These are phyloP conservation scores for Bubo bubo DNA, from an alignment of 2,113 vertebrate genomes.

Conservation along the genomic window DNA sequence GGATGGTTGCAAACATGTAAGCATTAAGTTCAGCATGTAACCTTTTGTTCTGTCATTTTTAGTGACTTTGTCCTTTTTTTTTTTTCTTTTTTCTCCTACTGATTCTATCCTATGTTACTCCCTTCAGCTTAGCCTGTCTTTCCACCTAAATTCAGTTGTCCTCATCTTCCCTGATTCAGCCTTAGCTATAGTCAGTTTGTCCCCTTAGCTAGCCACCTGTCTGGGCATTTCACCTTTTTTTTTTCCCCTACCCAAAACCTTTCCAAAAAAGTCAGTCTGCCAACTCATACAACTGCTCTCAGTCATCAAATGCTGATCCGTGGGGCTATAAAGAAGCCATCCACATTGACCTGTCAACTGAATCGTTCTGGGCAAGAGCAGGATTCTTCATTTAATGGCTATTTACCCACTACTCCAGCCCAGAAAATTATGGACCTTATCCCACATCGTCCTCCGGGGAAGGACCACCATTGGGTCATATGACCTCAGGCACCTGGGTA, in stretches of 20 bases:
- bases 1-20: neutral
- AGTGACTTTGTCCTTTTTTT: constrained; percentile 59
- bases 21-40: constrained; percentile 50
- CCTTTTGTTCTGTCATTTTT: constrained; percentile 30
- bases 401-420: constrained; percentile 41
- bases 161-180: constrained; percentile 10
- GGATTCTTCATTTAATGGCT: constrained; percentile 50
- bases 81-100: constrained; percentile 61
- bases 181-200: neutral
- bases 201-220: neutral
- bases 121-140: constrained; percentile 29
- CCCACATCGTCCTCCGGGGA: constrained; percentile 15
- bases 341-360: constrained; percentile 47
- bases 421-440: constrained; percentile 42
- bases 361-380: constrained; percentile 58
- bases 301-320: constrained; percentile 16
- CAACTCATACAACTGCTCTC: neutral
- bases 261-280: constrained; percentile 30
- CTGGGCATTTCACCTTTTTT: neutral
- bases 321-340: constrained; percentile 61
- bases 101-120: constrained; percentile 45
- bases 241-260: neutral
- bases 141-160: constrained; percentile 3
- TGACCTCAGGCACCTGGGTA: constrained; percentile 25
- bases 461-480: constrained; percentile 33